Percentiles rank a stretch among this genome's conserved stretches.
phyloP scores from a whole-genome alignment of 2,113 vertebrate species.

The Zosterops hypoxanthus region DNA sequence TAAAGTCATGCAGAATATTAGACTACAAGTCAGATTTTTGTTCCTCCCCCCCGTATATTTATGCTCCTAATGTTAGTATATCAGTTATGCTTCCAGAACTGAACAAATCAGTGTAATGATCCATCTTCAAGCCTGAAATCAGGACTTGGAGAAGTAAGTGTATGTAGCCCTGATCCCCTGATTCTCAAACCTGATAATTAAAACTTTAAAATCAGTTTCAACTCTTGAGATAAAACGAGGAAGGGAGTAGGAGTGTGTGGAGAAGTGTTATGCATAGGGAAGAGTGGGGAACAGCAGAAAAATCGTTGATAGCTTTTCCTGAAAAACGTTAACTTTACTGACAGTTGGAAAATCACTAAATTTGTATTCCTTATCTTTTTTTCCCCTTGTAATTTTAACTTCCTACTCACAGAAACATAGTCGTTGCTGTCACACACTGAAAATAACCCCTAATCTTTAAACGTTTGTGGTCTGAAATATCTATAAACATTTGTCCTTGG shows the following conservation, averaged over 20 bases:
- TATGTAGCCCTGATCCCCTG: not conserved
- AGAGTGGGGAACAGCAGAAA: not conserved
- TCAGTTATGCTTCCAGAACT: not conserved
- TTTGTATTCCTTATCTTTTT: not conserved
- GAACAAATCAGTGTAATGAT: not conserved
- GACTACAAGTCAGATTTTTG: not conserved
- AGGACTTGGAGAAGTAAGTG: not conserved
- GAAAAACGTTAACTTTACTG: not conserved
- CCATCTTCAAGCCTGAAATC: not conserved
- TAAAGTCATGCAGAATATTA: not conserved
- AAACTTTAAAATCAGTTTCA: not conserved
- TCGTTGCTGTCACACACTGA: not conserved
- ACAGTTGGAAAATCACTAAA: not conserved
- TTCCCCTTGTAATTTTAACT: not conserved
- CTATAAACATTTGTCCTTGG: not conserved
- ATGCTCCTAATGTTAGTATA: not conserved
- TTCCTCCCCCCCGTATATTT: accelerated
- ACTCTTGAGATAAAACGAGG: not conserved
- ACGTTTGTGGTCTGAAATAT: not conserved
- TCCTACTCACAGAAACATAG: not conserved
- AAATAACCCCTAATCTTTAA: not conserved
- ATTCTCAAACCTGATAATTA: not conserved
- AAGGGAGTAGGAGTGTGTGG: not conserved
- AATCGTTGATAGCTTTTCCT: not conserved
- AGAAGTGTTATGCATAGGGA: not conserved